phyloP scores from a whole-genome alignment of 2,888 invertebrate genomes.

The Caenorhabditis panamensis region DNA sequence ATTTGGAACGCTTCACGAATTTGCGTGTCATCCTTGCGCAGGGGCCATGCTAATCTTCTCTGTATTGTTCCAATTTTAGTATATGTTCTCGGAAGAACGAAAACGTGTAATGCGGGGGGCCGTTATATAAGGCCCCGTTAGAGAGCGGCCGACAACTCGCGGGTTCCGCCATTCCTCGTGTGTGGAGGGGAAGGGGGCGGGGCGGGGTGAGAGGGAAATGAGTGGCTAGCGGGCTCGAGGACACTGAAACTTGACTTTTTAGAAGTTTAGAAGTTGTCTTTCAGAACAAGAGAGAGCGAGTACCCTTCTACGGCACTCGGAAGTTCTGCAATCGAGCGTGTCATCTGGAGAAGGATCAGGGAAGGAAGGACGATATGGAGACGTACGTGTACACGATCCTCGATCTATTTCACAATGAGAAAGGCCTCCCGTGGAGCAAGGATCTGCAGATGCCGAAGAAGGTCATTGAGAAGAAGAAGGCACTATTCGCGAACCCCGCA shows the following conservation, averaged over 20 bases:
- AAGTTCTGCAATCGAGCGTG: constrained; percentile 57
- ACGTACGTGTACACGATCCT: constrained; percentile 52
- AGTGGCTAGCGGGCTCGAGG: neutral
- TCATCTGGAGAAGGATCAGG: constrained; percentile 55
- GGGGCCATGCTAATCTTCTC: constrained; percentile 94
- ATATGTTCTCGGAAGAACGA: constrained; percentile 64
- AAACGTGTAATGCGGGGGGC: neutral
- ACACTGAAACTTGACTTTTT: too few species aligned
- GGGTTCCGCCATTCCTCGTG: neutral
- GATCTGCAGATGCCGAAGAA: constrained; percentile 12
- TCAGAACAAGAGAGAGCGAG: constrained; percentile 47
- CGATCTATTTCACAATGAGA: constrained; percentile 47
- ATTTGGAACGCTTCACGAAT: constrained; percentile 90
- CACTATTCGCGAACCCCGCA: constrained; percentile 49
- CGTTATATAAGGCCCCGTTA: neutral
- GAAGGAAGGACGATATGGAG: constrained; percentile 61
- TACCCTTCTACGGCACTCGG: constrained; percentile 53
- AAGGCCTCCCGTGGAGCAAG: constrained; percentile 51
- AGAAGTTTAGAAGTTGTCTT: neutral
- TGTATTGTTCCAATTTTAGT: constrained; percentile 91
- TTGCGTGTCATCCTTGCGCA: constrained; percentile 87
- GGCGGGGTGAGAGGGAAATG: neutral
- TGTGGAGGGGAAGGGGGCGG: constrained; percentile 44
- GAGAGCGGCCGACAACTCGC: neutral
- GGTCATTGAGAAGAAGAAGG: constrained; percentile 48